Evolutionary conservation across 2,113 vertebrate species (phyloP).

Genomic region (Ptyas mucosa): DNA sequence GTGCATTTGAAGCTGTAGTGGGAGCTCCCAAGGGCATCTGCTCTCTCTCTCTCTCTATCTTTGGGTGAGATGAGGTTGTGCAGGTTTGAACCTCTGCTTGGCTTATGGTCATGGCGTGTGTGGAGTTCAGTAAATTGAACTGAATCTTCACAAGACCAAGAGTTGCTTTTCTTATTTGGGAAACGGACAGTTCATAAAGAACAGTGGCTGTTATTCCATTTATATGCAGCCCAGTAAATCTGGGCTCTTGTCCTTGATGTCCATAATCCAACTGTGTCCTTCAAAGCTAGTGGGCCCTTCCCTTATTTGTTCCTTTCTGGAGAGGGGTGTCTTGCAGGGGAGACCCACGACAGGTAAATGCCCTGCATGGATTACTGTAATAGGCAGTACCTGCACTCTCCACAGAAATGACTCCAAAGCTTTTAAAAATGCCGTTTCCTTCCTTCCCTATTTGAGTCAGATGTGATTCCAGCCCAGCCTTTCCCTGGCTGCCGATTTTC

Average conservation of each 20-base stretch:
- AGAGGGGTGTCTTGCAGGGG: background rate
- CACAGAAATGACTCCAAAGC: background rate
- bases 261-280: background rate
- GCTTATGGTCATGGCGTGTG: background rate
- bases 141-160: background rate
- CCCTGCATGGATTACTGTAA: too few species aligned
- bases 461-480: background rate
- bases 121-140: background rate
- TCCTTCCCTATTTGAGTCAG: background rate
- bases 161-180: background rate
- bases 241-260: background rate
- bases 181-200: background rate
- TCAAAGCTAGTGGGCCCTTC: background rate
- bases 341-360: background rate
- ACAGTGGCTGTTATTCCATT: background rate
- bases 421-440: background rate
- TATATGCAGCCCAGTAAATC: background rate
- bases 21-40: background rate
- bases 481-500: background rate
- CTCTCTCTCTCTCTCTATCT: background rate
- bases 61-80: background rate
- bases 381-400: background rate
- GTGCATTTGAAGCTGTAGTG: background rate
- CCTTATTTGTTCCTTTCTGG: background rate
- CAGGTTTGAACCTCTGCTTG: background rate